A percentile compares a stretch with the other conserved stretches of the same genome.
Evolutionary conservation across 2,797 vertebrate genomes (phyloP).

Genomic region (Gobio occitaniae): DNA sequence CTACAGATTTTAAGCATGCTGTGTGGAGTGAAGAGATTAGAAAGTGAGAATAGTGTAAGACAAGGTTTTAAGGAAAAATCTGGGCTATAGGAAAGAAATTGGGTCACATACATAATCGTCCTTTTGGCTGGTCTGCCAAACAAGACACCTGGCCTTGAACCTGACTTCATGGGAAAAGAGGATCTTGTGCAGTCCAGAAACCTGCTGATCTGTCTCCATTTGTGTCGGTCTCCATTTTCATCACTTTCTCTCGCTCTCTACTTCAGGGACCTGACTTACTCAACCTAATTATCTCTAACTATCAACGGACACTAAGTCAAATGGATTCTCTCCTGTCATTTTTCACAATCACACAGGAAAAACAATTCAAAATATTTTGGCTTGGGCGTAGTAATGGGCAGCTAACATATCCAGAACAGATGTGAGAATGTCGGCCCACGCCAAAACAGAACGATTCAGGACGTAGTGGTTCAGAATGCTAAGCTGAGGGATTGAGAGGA

Average conservation of each 20-base stretch:
- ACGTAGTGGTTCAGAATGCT: slow-evolving; percentile 4
- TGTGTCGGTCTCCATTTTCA: slow-evolving; percentile 10
- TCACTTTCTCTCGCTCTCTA: background rate
- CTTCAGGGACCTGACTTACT: slow-evolving; percentile 18
- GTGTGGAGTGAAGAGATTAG: slow-evolving; percentile 44
- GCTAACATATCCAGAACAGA: slow-evolving; percentile 53
- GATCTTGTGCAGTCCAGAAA: slow-evolving; percentile 1
- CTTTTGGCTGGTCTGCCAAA: slow-evolving; percentile 40
- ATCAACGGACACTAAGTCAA: slow-evolving; percentile 32
- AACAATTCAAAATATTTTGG: slow-evolving; percentile 44
- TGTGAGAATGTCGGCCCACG: slow-evolving; percentile 32
- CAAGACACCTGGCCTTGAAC: slow-evolving; percentile 45
- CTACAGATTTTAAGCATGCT: slow-evolving; percentile 3
- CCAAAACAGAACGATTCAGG: slow-evolving; percentile 36
- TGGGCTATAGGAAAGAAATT: slow-evolving; percentile 35
- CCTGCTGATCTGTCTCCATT: slow-evolving; percentile 25
- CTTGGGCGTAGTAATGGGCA: slow-evolving; percentile 9
- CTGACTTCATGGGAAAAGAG: slow-evolving; percentile 44
- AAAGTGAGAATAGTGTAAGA: slow-evolving; percentile 31
- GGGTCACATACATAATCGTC: slow-evolving; percentile 52
- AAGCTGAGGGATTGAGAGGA: slow-evolving; percentile 21
- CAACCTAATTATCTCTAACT: slow-evolving; percentile 39
- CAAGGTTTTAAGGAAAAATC: slow-evolving; percentile 6
- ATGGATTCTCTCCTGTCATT: slow-evolving; percentile 17
- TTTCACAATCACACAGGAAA: slow-evolving; percentile 35